Conservation (phyloP, 2,888 invertebrate species). For the Bhutanitis thaidina region DNA sequence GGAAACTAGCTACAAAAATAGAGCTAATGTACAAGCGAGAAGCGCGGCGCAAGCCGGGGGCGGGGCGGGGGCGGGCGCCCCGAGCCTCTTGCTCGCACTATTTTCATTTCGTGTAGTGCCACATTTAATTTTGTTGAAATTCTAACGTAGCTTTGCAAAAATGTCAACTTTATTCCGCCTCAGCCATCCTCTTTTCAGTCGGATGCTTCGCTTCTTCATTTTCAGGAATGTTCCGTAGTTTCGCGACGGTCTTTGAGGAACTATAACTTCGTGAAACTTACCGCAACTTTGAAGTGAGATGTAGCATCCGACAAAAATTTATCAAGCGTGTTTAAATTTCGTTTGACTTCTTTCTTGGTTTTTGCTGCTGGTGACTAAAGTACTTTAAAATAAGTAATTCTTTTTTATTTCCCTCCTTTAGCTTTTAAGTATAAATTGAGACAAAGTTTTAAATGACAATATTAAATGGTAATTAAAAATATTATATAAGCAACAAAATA, state of each 20-base stretch:
- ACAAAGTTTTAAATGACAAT: too few relatives aligned
- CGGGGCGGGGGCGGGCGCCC: constrained; percentile 14
- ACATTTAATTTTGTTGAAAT: constrained; percentile 80
- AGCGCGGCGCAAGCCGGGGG: constrained; percentile 14
- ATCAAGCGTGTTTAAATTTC: constrained; percentile 78
- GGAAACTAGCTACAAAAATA: constrained; percentile 53
- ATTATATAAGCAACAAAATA: too few relatives aligned
- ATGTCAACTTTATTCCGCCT: constrained; percentile 79
- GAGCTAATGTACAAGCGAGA: constrained; percentile 25
- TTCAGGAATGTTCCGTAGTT: constrained; percentile 72
- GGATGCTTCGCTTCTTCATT: constrained; percentile 73
- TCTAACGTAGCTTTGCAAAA: constrained; percentile 79
- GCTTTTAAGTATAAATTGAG: too few relatives aligned
- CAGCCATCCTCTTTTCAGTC: constrained; percentile 71
- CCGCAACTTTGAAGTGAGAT: constrained; percentile 66
- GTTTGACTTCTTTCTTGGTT: constrained; percentile 62
- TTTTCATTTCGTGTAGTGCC: constrained; percentile 77
- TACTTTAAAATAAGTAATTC: background rate
- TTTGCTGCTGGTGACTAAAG: constrained; percentile 5
- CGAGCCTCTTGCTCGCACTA: constrained; percentile 52
- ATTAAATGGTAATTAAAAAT: too few relatives aligned
- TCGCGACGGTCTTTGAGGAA: constrained; percentile 76
- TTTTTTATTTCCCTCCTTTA: too few relatives aligned
- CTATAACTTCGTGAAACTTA: constrained; percentile 78
- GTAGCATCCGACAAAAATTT: constrained; percentile 73